Evolutionary conservation across 2,113 vertebrate genomes (phyloP).

Genomic region (Lepidothrix coronata): DNA sequence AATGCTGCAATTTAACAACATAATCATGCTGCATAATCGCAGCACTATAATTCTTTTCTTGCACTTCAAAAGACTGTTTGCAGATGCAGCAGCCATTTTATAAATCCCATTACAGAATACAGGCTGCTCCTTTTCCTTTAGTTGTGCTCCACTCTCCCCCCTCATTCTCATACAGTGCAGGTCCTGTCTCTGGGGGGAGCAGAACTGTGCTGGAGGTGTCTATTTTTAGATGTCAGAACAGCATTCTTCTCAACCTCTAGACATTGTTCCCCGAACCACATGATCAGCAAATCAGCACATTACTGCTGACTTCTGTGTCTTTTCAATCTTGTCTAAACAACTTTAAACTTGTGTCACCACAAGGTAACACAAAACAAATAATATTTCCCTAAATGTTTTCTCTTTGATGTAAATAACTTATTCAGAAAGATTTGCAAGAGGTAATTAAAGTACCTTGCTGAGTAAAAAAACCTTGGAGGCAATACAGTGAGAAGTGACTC

Average conservation of each 20-base stretch:
- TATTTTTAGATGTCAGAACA: neutral
- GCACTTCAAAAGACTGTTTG: neutral
- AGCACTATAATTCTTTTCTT: neutral
- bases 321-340: neutral
- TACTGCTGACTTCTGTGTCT: neutral
- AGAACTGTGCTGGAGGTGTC: neutral
- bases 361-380: neutral
- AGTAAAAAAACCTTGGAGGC: neutral
- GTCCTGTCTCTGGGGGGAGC: neutral
- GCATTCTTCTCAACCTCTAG: neutral
- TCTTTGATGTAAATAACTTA: neutral
- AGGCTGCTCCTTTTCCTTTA: neutral
- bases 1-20: neutral
- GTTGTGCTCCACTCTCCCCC: neutral
- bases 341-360: neutral
- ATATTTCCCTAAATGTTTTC: neutral
- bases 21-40: neutral
- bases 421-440: neutral
- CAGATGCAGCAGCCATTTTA: slow-evolving; percentile 6
- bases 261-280: neutral
- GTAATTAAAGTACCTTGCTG: neutral
- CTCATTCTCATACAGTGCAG: neutral
- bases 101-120: neutral
- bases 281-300: neutral
- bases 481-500: neutral